Base-by-base conservation (phyloP, 2,888 invertebrate genomes). In the Apeira syringaria region DNA sequence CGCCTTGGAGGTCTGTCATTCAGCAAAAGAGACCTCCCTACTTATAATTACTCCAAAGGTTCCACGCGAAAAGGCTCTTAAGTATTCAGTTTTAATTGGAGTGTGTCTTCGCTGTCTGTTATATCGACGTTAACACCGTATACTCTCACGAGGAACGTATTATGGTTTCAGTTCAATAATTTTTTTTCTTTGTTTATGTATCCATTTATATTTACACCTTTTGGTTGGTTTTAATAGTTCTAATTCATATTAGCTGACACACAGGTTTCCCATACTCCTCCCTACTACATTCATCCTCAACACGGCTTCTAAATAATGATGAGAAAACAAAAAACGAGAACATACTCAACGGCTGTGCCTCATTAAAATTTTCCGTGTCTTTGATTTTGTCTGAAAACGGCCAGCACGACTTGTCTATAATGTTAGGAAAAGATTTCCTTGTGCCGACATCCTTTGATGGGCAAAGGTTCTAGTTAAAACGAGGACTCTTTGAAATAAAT, bases 321-420 rank as follows among this genome's bases (percentile, higher is more conserved):
- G 56, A 68, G 64, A 69, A 76, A 75, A 85, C 80, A 80, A 83
- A 86, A 80, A 80, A 78, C 68, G 70, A 78, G 42, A 51, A 53
- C 51, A 47, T 38, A 50, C 52, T 48, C 47, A 52, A 51, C 44
- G 36, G 51, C 92, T 92, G 66, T 55, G 66, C 76, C 81, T 89
- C 87, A 84, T 88, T 89, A 89, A 89, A 89, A 84, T 88, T 71
- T 89, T 89, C 89, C 89, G 80, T 74, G 65, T 65, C 79, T 88
- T 83, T 87, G 86, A 81, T 74, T 87, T 80, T 80, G 74, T 79
- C 80, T 84, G 74, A 70, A 80, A 78, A 79, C 71, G 80, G 78
- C 80, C 76, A 77, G 72, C 73, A 67, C 2, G 66, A 59, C 62
- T 63, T 54, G 67, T 72, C 72, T 67, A 57, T 58, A 68, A 62